Percentiles rank a stretch among this genome's conserved stretches.
Conservation (phyloP, 2,113 vertebrate genomes). For the Lanius ludovicianus region DNA sequence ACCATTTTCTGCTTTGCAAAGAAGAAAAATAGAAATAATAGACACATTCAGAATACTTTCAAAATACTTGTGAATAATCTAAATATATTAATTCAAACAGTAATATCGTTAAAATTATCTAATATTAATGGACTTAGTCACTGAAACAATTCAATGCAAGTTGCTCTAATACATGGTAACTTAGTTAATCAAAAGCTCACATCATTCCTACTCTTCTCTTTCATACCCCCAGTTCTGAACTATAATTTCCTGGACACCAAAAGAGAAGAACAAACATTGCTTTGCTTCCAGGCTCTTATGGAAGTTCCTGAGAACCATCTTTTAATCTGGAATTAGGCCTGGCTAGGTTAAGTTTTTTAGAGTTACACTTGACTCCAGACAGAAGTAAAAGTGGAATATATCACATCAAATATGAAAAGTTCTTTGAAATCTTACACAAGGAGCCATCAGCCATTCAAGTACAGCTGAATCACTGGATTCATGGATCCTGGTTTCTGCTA, state of each 20-base stretch:
- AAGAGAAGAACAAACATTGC: background rate
- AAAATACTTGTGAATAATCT: background rate
- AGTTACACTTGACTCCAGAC: background rate
- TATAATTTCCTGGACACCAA: background rate
- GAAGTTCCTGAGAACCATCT: background rate
- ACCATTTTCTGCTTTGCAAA: background rate
- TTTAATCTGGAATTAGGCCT: background rate
- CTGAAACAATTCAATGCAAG: background rate
- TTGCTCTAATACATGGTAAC: background rate
- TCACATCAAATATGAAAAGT: background rate
- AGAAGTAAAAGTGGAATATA: background rate
- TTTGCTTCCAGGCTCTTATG: background rate
- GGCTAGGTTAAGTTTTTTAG: background rate
- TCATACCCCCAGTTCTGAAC: background rate
- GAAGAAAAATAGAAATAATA: background rate
- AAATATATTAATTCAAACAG: background rate
- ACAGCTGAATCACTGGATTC: background rate
- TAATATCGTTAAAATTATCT: background rate
- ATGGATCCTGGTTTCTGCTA: background rate
- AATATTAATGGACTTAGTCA: background rate
- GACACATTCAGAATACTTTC: background rate
- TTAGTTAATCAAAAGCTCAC: background rate
- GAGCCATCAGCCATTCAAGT: background rate
- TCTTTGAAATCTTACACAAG: background rate
- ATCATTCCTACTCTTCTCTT: background rate